phyloP scores from a whole-genome alignment of 2,888 invertebrate genomes.

The Rhagonycha fulva region DNA sequence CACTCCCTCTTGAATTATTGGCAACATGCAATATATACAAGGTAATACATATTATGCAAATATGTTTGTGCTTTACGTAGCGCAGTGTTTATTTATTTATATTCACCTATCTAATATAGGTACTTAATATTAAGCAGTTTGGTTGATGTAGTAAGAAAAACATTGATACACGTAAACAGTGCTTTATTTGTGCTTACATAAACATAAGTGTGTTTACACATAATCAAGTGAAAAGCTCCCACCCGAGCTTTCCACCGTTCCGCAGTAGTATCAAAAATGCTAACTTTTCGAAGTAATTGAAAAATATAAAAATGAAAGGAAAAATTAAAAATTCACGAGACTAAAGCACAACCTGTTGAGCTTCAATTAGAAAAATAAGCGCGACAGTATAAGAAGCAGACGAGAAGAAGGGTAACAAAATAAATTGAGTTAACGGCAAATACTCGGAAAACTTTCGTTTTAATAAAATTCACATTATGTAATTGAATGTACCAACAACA shows the following conservation, averaged over 20 bases:
- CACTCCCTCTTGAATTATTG: background rate
- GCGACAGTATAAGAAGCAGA: slow-evolving; percentile 24
- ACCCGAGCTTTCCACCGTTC: background rate
- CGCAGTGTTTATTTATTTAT: background rate
- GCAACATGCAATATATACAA: background rate
- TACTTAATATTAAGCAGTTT: background rate
- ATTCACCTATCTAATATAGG: background rate
- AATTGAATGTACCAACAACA: slow-evolving; percentile 27
- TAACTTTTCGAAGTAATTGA: background rate
- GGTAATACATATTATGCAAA: background rate
- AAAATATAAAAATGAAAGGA: slow-evolving; percentile 19
- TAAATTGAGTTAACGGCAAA: slow-evolving; percentile 53
- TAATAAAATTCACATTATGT: slow-evolving; percentile 39
- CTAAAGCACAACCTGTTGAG: slow-evolving; percentile 44
- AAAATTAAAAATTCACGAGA: slow-evolving; percentile 44
- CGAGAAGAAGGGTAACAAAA: slow-evolving; percentile 47
- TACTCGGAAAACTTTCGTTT: slow-evolving; percentile 51
- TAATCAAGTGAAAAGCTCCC: background rate
- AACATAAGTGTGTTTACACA: background rate
- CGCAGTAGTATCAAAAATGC: background rate
- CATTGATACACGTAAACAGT: background rate
- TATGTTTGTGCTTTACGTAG: background rate
- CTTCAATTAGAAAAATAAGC: slow-evolving; percentile 41
- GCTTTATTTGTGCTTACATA: background rate
- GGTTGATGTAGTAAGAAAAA: background rate